Evolutionary conservation across 1,140 invertebrate species (phyloP).

Genomic region (Euwallacea similis): DNA sequence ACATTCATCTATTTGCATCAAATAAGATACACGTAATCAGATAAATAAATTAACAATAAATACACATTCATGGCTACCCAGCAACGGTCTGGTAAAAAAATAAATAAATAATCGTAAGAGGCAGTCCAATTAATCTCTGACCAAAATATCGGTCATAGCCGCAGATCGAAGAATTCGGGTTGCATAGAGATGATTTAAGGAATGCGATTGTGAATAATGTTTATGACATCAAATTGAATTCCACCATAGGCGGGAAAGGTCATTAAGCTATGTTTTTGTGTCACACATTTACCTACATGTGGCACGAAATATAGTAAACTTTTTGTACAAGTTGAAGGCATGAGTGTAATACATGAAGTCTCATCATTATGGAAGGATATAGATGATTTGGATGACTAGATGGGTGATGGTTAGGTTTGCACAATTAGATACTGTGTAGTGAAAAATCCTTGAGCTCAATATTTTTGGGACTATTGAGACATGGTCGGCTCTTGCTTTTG

Average conservation of each 20-base stretch:
- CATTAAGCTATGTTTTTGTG: no score
- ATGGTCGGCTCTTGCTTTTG: conserved; percentile 23
- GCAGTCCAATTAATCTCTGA: conserved; percentile 15
- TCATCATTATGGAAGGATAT: background rate
- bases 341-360: no score
- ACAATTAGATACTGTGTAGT: background rate
- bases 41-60: conserved; percentile 21
- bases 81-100: conserved; percentile 3
- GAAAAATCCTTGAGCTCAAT: background rate
- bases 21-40: background rate
- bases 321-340: no score
- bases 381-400: background rate
- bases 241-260: background rate
- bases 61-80: conserved; percentile 5
- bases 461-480: background rate
- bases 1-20: conserved; percentile 4
- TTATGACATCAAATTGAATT: conserved; percentile 13
- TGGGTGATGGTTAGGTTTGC: background rate
- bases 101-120: conserved; percentile 28
- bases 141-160: conserved; percentile 28
- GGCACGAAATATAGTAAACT: no score
- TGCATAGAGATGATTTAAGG: conserved; percentile 19
- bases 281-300: no score
- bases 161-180: conserved; percentile 2
- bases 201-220: conserved; percentile 1